A percentile compares a stretch with the other conserved stretches of the same genome.
phyloP scores from a whole-genome alignment of 2,888 invertebrate species.

The Scaptomyza caliginosa region DNA sequence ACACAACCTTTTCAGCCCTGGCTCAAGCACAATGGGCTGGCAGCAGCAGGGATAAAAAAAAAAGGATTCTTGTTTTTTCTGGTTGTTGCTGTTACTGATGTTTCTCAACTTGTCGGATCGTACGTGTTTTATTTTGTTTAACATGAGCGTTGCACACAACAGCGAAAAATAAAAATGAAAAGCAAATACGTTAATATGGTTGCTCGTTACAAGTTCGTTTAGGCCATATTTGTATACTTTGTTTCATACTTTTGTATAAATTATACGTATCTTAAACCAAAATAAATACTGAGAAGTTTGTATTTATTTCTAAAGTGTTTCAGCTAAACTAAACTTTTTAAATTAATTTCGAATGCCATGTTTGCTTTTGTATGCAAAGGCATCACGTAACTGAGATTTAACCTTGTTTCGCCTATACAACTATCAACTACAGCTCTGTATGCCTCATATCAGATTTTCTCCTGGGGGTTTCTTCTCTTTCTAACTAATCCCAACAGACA shows the following conservation, averaged over 20 bases:
- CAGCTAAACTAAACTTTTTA: not conserved
- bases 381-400: constrained; percentile 70
- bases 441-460: constrained; percentile 11
- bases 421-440: constrained; percentile 15
- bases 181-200: too few relatives aligned
- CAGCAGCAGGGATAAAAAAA: constrained; percentile 31
- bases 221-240: too few relatives aligned
- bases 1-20: constrained; percentile 10
- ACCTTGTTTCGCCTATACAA: constrained; percentile 57
- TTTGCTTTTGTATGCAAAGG: constrained; percentile 1
- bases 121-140: constrained; percentile 69
- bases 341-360: constrained; percentile 28
- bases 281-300: not conserved
- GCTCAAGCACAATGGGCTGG: constrained; percentile 41
- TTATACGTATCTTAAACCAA: too few relatives aligned
- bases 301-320: not conserved
- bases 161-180: constrained; percentile 1
- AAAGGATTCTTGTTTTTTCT: constrained; percentile 31
- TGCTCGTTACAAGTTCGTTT: too few relatives aligned
- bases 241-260: too few relatives aligned
- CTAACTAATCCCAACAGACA: constrained; percentile 42
- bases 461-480: constrained; percentile 11
- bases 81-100: constrained; percentile 9
- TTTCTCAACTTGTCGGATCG: constrained; percentile 14
- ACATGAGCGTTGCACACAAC: constrained; percentile 34